Evolutionary conservation across 92 coral and sea anemone species (phyloP), one percentile per base, ranked within the genome.

Genomic region (Palythoa grandiflora): DNA sequence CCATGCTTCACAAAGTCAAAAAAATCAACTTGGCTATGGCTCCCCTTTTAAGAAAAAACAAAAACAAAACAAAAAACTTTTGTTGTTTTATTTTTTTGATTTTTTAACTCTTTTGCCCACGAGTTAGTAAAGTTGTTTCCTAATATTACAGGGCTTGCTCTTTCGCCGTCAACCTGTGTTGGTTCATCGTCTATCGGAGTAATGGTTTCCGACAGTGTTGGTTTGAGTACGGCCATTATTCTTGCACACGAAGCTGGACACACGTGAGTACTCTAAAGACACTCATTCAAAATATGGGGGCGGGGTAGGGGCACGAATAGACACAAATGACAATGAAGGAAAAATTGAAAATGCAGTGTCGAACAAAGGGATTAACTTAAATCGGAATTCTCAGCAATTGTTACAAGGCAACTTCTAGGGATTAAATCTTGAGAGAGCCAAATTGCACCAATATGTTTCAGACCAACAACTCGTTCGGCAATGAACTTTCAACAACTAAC

Each of bases 211-310:
- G 92, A 89, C 71, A 89, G 89, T 83, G 21, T 91, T 47, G 98
- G 96, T n/a, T 59, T 95, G 75, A 91, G 87, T 7, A 91, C 98
- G 10, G 79, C 95, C 9, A 78, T 91, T 19, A 86, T 89, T 38
- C 44, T 95, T 6, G 93, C 92, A 70, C 98, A 95, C 66, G 98
- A 95, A 79, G 88, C 51, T 13, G 98, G 93, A 12, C 98, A 95
- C 89, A 92, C 94, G 98, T 95, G 71, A 79, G 96, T 92, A 1
- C 55, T 21, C 13, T 21, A 16, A 20, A 39, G 13, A n/a, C 59
- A 28, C 28, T 28, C 28, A 28, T 28, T 28, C 28, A 28, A 0
- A 28, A 28, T 28, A 8, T 8, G 50, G 50, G 48, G 50, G 5
- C 3, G 50, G 50, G 50, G 5, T 44, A 44, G 50, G 50, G 50